Base-by-base conservation (phyloP, 2,797 vertebrate genomes). In the Amblyopsis hoosieri region DNA sequence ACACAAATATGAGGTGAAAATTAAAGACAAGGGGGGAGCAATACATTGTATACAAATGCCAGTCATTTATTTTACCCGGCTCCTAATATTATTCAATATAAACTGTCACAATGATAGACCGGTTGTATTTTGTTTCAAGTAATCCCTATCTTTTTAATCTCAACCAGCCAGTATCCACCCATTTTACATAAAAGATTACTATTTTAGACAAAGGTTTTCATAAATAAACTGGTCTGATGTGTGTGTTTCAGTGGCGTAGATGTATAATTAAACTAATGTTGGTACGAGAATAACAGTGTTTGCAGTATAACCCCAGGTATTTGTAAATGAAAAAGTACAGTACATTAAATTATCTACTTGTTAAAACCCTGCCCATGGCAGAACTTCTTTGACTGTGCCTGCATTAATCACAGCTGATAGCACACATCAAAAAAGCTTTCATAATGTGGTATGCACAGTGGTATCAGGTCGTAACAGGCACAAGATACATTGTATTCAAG, bases 101-200 rank as follows among this genome's bases (percentile, higher is more conserved):
- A 0, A 12, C 12, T 51, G 17, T 37, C 29, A 31, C n/a, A 59
- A 60, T 33, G 19, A 45, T 19, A 12, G 33, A 45, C 45, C 12
- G 33, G 17, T 17, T 37, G 11, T 63, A 66, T 77, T 74, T 17
- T 66, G 23, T 6, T 79, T 62, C 67, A 71, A 31, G 62, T 66
- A 2, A 17, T 54, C 19, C 45, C 62, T 60, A 55, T 45, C 3
- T 15, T 0, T 1, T 2, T 12, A 0, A 15, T 60, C 58, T 55
- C 37, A 42, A 42, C 37, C 37, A 9, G 37, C 37, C 12, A n/a
- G 1, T 10, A 1, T 23, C 13, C 9, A 1, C 15, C n/a, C 52
- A 13, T 3, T n/a, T 53, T 66, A 19, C 12, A 29, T 11, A 29
- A 29, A 29, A 29, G 3, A 29, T 4, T 23, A 29, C 23, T 29